Evolutionary conservation across 2,888 invertebrate genomes (phyloP).

Genomic region (Megastigmus dorsalis): DNA sequence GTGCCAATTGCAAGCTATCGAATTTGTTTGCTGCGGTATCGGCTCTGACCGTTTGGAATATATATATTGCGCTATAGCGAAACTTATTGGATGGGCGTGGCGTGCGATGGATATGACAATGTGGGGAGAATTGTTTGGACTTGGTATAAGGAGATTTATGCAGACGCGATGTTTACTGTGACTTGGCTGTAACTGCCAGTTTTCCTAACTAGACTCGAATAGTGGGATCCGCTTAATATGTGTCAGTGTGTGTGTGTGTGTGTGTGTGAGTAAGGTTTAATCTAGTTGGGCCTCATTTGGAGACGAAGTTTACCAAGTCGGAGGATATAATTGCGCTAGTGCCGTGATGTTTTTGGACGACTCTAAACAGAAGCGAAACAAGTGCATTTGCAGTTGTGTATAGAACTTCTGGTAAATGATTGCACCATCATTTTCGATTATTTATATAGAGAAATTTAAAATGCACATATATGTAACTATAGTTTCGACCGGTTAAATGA

Average conservation of each 20-base stretch:
- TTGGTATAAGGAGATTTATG: background rate
- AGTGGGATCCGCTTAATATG: constrained; percentile 21
- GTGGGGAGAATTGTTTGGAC: background rate
- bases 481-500: background rate
- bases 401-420: too few species aligned
- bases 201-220: constrained; percentile 8
- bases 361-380: too few species aligned
- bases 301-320: constrained; percentile 20
- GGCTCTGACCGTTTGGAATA: too few species aligned
- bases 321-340: background rate
- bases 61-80: too few species aligned
- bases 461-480: background rate
- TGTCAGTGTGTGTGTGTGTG: too few species aligned
- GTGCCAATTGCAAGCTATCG: too few species aligned
- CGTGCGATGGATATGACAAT: background rate
- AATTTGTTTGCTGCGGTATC: too few species aligned
- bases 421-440: background rate
- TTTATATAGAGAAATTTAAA: background rate
- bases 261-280: too few species aligned
- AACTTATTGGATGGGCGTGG: background rate
- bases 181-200: background rate
- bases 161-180: background rate
- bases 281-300: constrained; percentile 10
- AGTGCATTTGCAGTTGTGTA: too few species aligned
- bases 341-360: background rate